Percentiles rank a stretch among this genome's conserved stretches.
These are phyloP conservation scores for Patella caerulea DNA, from an alignment of 2,888 invertebrate species.

Conservation along the genomic window DNA sequence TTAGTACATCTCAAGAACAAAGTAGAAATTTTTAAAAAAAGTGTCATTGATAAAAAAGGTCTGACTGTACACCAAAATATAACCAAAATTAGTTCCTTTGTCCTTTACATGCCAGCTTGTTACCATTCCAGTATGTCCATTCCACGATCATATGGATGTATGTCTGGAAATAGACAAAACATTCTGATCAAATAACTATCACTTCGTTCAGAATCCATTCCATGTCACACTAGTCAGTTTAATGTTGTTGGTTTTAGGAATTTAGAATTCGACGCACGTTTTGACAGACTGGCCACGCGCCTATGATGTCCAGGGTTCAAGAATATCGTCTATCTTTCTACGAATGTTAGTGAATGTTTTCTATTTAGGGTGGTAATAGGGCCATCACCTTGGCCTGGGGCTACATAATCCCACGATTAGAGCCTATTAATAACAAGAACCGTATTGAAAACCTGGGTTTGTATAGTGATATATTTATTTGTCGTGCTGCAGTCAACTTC, in stretches of 20 bases:
- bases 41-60: no score
- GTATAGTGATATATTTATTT: slow-evolving; percentile 6
- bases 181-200: no score
- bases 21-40: no score
- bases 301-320: slow-evolving; percentile 3
- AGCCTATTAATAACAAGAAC: slow-evolving; percentile 7
- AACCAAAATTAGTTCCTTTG: no score
- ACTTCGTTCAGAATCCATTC: no score
- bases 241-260: neutral
- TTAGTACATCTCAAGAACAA: no score
- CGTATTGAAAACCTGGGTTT: neutral
- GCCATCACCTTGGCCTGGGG: neutral
- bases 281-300: neutral
- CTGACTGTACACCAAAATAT: no score
- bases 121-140: no score
- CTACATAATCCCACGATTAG: slow-evolving; percentile 6
- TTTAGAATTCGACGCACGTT: neutral
- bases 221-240: no score
- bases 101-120: no score
- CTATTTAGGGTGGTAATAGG: slow-evolving; percentile 6
- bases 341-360: neutral
- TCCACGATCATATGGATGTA: no score
- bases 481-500: slow-evolving; percentile 9
- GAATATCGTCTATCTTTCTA: slow-evolving; percentile 1
- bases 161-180: no score